Evolutionary conservation across 2,797 vertebrate genomes (phyloP), one percentile per base, ranked within the genome.

Genomic region (Tamandua tetradactyla): DNA sequence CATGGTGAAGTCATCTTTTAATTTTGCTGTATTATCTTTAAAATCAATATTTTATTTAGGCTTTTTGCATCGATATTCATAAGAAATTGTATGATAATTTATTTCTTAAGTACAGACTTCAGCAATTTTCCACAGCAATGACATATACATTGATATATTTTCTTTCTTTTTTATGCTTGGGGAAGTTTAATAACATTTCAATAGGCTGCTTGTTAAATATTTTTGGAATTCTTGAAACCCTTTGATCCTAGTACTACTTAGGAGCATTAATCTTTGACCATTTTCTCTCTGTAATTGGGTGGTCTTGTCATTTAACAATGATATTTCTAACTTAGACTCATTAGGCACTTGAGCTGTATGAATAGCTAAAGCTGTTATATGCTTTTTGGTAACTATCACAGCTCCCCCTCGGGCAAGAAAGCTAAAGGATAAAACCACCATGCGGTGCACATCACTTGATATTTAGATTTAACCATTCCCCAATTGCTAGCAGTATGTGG

Each of bases 1-100:
- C 13, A 40, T 61, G 35, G 2, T 61, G 76, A 75, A 75, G 49
- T 52, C 76, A 32, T 27, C 8, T 61, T 89, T 42, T 42, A 89
- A 40, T 69, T 83, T 89, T 69, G 15, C 15, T 42, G 7, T 76
- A 59, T 68, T 69, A 68, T 92, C 40, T 49, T 47, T 86, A 74
- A n/a, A n/a, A n/a, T 62, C 11, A 52, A 30, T 52, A 62, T 64
- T 52, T 91, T 42, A 52, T 76, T 76, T 83, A 82, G 20, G 25
- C 59, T 88, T 82, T 68, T n/a, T n/a, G n/a, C n/a, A n/a, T n/a
- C n/a, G n/a, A n/a, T n/a, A 61, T 79, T 79, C 79, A 71, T 42
- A 62, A 27, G 49, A 17, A 18, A 47, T 80, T 66, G 25, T 37
- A 66, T 47, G 13, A 74, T 44, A 75, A 37, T 94, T 82, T 91